These are phyloP conservation scores for Callaeas wilsoni DNA, from an alignment of 2,113 vertebrate genomes.

Conservation along the genomic window DNA sequence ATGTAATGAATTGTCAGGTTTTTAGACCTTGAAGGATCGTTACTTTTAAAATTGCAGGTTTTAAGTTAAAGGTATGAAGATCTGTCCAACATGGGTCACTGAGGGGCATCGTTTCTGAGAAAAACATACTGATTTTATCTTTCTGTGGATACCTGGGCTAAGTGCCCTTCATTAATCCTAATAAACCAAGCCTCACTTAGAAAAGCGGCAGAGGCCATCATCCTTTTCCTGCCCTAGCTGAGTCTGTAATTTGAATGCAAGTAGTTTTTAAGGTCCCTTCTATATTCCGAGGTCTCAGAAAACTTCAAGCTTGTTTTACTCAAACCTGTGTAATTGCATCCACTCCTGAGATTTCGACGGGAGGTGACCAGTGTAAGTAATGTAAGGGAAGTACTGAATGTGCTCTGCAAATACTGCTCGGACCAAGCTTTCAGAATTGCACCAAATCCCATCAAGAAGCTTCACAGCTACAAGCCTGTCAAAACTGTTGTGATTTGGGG, in stretches of 20 bases:
- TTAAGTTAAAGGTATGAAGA: background rate
- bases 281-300: background rate
- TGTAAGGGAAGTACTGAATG: background rate
- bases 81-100: background rate
- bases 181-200: background rate
- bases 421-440: background rate
- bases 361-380: background rate
- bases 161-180: background rate
- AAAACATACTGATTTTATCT: background rate
- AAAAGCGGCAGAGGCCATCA: background rate
- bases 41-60: background rate
- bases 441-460: background rate
- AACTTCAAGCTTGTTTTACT: background rate
- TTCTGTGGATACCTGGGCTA: background rate
- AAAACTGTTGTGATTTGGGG: background rate
- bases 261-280: background rate
- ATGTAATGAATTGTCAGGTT: background rate
- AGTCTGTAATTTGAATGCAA: background rate
- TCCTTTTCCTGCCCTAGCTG: background rate
- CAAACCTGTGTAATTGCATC: background rate
- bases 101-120: background rate
- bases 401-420: background rate
- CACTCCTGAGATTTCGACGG: background rate
- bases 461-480: background rate
- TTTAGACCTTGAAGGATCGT: background rate